Evolutionary conservation across 2,888 invertebrate species (phyloP).

Genomic region (Epiblema foenella): DNA sequence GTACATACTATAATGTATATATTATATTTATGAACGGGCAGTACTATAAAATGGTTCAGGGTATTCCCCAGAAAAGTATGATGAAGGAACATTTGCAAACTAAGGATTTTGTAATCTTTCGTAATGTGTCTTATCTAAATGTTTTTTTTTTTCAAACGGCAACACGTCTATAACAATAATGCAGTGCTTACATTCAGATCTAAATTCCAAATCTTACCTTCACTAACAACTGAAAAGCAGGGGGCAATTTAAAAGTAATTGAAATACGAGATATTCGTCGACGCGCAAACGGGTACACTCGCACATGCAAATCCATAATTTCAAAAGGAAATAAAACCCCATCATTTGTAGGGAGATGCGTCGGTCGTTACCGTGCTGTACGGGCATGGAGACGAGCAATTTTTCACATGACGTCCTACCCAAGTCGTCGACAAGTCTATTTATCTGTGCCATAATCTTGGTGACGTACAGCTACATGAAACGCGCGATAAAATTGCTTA

Average conservation of each 20-base stretch:
- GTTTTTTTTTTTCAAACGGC: too few relatives aligned
- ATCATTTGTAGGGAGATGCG: conserved; percentile 41
- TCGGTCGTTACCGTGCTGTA: conserved; percentile 43
- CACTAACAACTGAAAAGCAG: background rate
- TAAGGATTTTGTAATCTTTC: too few relatives aligned
- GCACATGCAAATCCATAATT: conserved; percentile 29
- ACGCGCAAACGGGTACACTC: conserved; percentile 15
- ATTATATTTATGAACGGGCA: too few relatives aligned
- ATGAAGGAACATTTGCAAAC: too few relatives aligned
- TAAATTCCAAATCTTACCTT: background rate
- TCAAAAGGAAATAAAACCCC: conserved; percentile 32
- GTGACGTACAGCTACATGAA: conserved; percentile 12
- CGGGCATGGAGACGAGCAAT: conserved; percentile 43
- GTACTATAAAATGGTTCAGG: too few relatives aligned
- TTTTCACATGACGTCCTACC: conserved; percentile 45
- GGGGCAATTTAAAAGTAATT: conserved; percentile 17
- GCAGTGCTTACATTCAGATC: background rate
- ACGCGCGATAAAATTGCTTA: conserved; percentile 26
- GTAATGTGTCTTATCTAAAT: too few relatives aligned
- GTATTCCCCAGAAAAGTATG: too few relatives aligned
- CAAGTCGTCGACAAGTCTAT: conserved; percentile 38
- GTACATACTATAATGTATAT: too few relatives aligned
- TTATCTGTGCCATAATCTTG: conserved; percentile 39
- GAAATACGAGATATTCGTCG: conserved; percentile 18
- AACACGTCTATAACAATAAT: background rate